Evolutionary conservation across 2,113 vertebrate genomes (phyloP).

Genomic region (Hepsetus odoe): DNA sequence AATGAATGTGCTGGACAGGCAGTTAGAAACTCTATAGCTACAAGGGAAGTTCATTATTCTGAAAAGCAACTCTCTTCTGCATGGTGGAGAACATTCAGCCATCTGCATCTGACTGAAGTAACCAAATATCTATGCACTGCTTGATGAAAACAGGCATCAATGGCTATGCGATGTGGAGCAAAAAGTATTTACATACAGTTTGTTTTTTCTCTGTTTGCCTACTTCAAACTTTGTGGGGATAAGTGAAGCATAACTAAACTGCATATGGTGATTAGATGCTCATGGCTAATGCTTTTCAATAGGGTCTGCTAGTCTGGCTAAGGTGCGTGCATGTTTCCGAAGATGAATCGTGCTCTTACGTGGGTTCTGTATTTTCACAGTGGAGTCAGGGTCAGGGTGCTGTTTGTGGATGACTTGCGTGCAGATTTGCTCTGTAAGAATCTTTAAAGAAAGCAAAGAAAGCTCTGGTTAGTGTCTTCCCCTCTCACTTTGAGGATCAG

Average conservation of each 20-base stretch:
- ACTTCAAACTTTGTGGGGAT: background rate
- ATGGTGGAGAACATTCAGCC: conserved; percentile 2
- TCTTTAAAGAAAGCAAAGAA: conserved; percentile 73
- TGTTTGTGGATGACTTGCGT: conserved; percentile 98
- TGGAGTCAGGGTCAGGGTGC: conserved; percentile 95
- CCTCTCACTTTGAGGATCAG: background rate
- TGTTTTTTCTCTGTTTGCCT: background rate
- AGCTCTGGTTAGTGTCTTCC: conserved; percentile 13
- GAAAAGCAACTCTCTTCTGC: conserved; percentile 28
- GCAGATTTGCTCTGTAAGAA: conserved; percentile 95
- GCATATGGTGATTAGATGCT: background rate
- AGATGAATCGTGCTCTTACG: conserved; percentile 78
- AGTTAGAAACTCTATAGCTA: background rate
- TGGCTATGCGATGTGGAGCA: background rate
- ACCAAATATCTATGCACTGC: conserved; percentile 28
- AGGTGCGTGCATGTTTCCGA: background rate
- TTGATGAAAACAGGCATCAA: conserved; percentile 12
- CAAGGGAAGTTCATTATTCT: conserved; percentile 28
- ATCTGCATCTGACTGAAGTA: conserved; percentile 37
- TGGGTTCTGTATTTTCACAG: conserved; percentile 96
- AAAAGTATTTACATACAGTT: background rate
- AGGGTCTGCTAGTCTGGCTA: background rate
- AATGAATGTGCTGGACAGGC: conserved; percentile 13
- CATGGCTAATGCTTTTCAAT: background rate
- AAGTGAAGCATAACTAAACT: too few species aligned